Percentiles rank a stretch among this genome's conserved stretches.
Conservation (phyloP, 2,113 vertebrate genomes). For the Zingel zingel region DNA sequence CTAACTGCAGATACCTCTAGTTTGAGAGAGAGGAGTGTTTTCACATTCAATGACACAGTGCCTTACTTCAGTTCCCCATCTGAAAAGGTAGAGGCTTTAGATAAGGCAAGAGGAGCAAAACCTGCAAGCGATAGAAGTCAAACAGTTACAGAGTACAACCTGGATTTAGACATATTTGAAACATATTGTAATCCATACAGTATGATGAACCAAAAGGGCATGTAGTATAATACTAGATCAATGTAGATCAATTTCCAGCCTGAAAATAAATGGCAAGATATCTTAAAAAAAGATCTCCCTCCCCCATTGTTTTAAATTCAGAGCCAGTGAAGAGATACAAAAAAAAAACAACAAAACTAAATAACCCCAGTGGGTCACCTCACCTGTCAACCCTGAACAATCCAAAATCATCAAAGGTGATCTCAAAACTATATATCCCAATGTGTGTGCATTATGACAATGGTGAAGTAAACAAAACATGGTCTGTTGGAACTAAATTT, state of each 20-base stretch:
- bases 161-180: slow-evolving; percentile 65
- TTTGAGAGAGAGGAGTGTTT: slow-evolving; percentile 75
- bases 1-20: slow-evolving; percentile 74
- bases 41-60: slow-evolving; percentile 81
- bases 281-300: neutral
- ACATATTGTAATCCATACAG: slow-evolving; percentile 57
- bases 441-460: slow-evolving; percentile 59
- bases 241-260: slow-evolving; percentile 46
- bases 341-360: slow-evolving; percentile 37
- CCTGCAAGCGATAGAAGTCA: slow-evolving; percentile 72
- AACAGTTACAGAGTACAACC: slow-evolving; percentile 74
- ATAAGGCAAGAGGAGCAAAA: slow-evolving; percentile 78
- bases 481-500: slow-evolving; percentile 52
- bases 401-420: slow-evolving; percentile 32
- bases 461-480: slow-evolving; percentile 38
- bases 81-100: slow-evolving; percentile 68
- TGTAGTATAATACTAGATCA: slow-evolving; percentile 61
- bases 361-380: slow-evolving; percentile 22
- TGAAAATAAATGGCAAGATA: slow-evolving; percentile 48
- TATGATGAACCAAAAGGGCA: slow-evolving; percentile 38
- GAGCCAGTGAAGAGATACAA: slow-evolving; percentile 21
- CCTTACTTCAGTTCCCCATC: slow-evolving; percentile 63
- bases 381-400: slow-evolving; percentile 30
- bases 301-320: slow-evolving; percentile 9
- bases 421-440: slow-evolving; percentile 25